phyloP scores from a whole-genome alignment of 2,113 vertebrate species.

The Coptodon rendalli region DNA sequence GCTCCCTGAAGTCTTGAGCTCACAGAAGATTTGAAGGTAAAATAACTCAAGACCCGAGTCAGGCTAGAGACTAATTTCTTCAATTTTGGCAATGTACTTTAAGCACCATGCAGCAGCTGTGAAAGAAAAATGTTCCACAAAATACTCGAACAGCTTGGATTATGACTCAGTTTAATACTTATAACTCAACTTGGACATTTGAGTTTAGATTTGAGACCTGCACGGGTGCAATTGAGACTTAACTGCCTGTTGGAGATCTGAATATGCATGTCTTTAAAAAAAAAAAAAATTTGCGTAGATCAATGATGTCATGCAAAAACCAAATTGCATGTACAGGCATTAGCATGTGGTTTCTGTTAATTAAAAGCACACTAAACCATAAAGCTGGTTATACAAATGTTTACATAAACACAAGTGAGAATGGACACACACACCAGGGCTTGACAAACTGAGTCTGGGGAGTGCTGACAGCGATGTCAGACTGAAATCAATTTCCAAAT shows the following conservation, averaged over 20 bases:
- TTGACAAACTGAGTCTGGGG: background rate
- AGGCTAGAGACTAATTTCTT: background rate
- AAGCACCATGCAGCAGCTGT: background rate
- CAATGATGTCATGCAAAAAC: background rate
- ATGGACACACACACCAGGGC: background rate
- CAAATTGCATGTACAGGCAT: background rate
- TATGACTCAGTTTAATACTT: background rate
- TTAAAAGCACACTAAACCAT: background rate
- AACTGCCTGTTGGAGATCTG: background rate
- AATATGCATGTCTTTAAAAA: background rate
- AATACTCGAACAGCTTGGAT: background rate
- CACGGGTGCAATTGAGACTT: background rate
- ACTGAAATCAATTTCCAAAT: constrained; percentile 33
- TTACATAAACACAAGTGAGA: background rate
- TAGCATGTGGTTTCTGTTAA: constrained; percentile 13
- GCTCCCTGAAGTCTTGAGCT: background rate
- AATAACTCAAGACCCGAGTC: background rate
- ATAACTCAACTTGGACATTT: background rate
- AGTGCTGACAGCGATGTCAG: background rate
- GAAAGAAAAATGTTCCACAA: background rate
- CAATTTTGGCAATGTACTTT: background rate
- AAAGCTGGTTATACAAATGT: background rate
- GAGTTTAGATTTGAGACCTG: background rate
- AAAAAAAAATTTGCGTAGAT: background rate
- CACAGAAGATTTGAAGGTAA: background rate